phyloP scores from a whole-genome alignment of 2,888 invertebrate species.

The Drosophila picticornis region DNA sequence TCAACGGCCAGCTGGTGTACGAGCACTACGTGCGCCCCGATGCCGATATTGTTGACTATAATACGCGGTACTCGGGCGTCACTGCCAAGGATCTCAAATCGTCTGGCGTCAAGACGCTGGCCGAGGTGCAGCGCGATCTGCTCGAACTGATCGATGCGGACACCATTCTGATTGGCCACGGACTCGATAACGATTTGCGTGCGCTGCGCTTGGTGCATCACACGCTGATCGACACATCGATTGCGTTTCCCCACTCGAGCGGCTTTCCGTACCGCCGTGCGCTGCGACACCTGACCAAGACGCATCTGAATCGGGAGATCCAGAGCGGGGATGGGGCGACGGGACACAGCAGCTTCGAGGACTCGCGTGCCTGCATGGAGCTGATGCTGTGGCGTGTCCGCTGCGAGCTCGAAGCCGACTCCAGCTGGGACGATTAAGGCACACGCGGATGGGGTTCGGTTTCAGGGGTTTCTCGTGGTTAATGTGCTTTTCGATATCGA shows the following conservation, averaged over 20 bases:
- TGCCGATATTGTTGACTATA: slow-evolving; percentile 94
- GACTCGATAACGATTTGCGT: slow-evolving; percentile 96
- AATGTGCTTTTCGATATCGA: not conserved
- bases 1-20: slow-evolving; percentile 91
- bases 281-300: slow-evolving; percentile 91
- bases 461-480: not conserved
- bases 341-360: slow-evolving; percentile 97
- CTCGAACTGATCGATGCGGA: slow-evolving; percentile 91
- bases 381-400: slow-evolving; percentile 92
- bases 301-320: slow-evolving; percentile 91
- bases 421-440: slow-evolving; percentile 54
- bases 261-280: slow-evolving; percentile 94
- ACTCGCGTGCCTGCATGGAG: slow-evolving; percentile 95
- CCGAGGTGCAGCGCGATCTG: slow-evolving; percentile 94
- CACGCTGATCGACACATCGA: slow-evolving; percentile 95
- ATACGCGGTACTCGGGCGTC: slow-evolving; percentile 98
- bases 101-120: slow-evolving; percentile 88
- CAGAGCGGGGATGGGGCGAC: slow-evolving; percentile 88
- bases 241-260: slow-evolving; percentile 93
- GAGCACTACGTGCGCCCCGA: slow-evolving; percentile 94
- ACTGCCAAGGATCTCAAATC: slow-evolving; percentile 88
- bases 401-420: slow-evolving; percentile 65
- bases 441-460: too few relatives aligned
- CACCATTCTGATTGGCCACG: slow-evolving; percentile 97
- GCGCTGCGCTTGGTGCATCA: slow-evolving; percentile 93